Percentiles rank a stretch among this genome's conserved stretches.
These are phyloP conservation scores for Brachymystax lenok DNA, from an alignment of 2,797 vertebrate species.

Conservation along the genomic window DNA sequence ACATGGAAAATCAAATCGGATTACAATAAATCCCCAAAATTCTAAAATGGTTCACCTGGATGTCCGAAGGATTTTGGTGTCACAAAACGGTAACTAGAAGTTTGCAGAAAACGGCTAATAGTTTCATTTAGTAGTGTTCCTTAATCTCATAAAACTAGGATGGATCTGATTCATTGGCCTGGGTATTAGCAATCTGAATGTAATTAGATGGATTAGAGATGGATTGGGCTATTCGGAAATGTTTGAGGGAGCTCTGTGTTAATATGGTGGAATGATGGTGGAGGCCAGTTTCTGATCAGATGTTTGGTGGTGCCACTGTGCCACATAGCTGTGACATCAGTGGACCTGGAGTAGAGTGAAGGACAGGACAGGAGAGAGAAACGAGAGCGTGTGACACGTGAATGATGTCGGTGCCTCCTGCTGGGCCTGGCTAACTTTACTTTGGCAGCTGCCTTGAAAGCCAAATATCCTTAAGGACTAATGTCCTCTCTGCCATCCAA, in stretches of 20 bases:
- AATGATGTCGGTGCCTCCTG: slow-evolving; percentile 25
- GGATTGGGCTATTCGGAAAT: neutral
- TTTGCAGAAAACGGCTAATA: slow-evolving; percentile 63
- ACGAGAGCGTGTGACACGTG: slow-evolving; percentile 10
- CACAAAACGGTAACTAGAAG: slow-evolving; percentile 41
- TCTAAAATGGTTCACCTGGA: slow-evolving; percentile 67
- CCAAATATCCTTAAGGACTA: slow-evolving; percentile 74
- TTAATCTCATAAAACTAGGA: slow-evolving; percentile 58
- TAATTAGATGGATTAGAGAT: neutral
- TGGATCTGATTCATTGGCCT: slow-evolving; percentile 41
- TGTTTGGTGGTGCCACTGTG: neutral
- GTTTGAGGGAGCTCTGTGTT: neutral
- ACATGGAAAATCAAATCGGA: slow-evolving; percentile 55
- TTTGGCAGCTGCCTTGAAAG: slow-evolving; percentile 70
- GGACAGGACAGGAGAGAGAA: neutral
- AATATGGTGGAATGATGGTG: neutral
- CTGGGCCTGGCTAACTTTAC: slow-evolving; percentile 54
- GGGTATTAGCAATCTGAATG: neutral
- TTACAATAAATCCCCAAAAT: slow-evolving; percentile 55
- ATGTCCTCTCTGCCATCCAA: slow-evolving; percentile 60
- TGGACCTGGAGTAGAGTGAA: neutral
- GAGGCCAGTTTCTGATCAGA: neutral
- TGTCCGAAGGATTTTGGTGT: slow-evolving; percentile 45
- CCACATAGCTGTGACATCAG: neutral
- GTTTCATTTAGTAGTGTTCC: slow-evolving; percentile 13